Conservation (phyloP, 2,113 vertebrate genomes). For the Melanocharis versteri region DNA sequence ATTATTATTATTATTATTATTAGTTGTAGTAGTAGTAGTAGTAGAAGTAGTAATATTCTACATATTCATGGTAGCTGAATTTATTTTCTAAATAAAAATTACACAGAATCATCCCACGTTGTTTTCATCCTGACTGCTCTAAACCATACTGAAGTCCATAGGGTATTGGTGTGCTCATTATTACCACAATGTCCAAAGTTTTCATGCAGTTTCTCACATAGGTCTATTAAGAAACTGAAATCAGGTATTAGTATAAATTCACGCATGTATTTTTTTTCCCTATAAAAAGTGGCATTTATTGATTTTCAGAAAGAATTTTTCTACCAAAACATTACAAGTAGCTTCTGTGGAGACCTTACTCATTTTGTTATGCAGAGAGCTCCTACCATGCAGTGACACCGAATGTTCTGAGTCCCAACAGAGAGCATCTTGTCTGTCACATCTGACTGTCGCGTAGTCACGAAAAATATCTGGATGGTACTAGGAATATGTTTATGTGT, state of each 20-base stretch:
- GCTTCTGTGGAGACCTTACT: neutral
- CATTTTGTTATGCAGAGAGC: neutral
- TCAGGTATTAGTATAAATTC: neutral
- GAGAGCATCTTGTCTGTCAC: slow-evolving; percentile 4
- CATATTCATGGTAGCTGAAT: neutral
- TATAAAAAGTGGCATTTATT: neutral
- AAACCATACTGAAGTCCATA: neutral
- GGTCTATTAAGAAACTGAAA: neutral
- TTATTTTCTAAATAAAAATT: neutral
- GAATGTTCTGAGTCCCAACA: neutral
- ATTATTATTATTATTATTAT: neutral
- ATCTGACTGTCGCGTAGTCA: slow-evolving; percentile 22
- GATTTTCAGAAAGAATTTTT: neutral
- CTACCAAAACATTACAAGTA: neutral
- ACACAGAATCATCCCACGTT: neutral
- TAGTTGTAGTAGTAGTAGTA: neutral
- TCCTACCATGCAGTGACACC: neutral
- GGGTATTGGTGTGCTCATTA: neutral
- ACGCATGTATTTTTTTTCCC: neutral
- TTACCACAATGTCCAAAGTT: neutral
- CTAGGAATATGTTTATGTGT: neutral
- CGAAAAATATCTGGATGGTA: neutral
- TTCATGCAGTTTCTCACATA: neutral
- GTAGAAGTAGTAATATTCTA: neutral
- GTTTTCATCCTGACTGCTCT: neutral